These are phyloP conservation scores for Calameuta pallipes DNA, from an alignment of 2,888 invertebrate species.

Conservation along the genomic window DNA sequence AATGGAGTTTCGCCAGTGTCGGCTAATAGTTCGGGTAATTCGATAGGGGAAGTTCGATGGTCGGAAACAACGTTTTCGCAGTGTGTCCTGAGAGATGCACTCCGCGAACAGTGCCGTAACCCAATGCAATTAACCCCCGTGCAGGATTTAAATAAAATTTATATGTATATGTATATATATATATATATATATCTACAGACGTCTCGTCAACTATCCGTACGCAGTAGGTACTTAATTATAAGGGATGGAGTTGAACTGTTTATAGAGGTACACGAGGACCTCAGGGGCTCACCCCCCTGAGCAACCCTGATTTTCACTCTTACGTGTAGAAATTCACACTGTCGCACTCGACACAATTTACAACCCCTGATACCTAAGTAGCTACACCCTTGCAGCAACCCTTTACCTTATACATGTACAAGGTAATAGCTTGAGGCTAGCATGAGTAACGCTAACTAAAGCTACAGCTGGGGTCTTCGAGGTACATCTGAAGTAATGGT, in stretches of 20 bases:
- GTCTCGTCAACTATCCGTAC: too few relatives aligned
- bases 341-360: background rate
- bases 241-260: too few relatives aligned
- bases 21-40: slow-evolving; percentile 21
- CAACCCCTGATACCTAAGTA: too few relatives aligned
- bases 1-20: slow-evolving; percentile 7
- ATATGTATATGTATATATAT: too few relatives aligned
- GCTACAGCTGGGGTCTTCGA: slow-evolving; percentile 7
- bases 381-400: too few relatives aligned
- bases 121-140: background rate
- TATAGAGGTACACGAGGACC: too few relatives aligned
- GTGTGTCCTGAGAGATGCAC: background rate
- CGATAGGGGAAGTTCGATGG: slow-evolving; percentile 15
- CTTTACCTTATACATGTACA: too few relatives aligned
- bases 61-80: background rate
- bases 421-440: background rate
- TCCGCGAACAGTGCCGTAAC: background rate
- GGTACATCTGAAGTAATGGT: slow-evolving; percentile 9
- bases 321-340: slow-evolving; percentile 17
- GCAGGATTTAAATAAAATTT: background rate
- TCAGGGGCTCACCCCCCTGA: background rate
- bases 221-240: too few relatives aligned
- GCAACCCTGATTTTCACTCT: slow-evolving; percentile 18
- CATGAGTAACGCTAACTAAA: slow-evolving; percentile 21
- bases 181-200: too few relatives aligned